Percentiles rank a stretch among this genome's conserved stretches.
Conservation (phyloP, 2,113 vertebrate genomes). For the Myodes glareolus region DNA sequence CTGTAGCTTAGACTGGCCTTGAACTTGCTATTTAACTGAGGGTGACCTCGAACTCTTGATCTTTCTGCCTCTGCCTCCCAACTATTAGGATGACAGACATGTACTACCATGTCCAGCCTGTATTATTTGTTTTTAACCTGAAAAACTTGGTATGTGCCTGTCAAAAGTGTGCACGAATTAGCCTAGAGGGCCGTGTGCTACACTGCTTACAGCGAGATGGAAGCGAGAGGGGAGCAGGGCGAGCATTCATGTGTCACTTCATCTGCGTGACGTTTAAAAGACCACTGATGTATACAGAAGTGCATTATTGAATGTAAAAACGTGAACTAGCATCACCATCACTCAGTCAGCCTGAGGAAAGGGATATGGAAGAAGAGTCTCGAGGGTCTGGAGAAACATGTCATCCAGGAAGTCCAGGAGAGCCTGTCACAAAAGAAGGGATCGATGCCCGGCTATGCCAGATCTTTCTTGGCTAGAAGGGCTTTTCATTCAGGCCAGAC, state of each 20-base stretch:
- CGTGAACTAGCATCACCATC: background rate
- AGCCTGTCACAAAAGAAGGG: background rate
- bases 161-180: background rate
- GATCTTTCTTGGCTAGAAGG: background rate
- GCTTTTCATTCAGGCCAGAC: background rate
- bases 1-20: background rate
- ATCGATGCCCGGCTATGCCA: background rate
- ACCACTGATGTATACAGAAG: background rate
- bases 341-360: background rate
- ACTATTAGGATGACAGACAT: background rate
- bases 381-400: background rate
- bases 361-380: background rate
- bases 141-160: background rate
- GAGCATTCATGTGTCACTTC: background rate
- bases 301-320: background rate
- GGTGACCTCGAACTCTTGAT: background rate
- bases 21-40: background rate
- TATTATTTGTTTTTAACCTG: background rate
- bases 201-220: background rate
- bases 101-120: background rate
- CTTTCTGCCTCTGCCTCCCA: background rate
- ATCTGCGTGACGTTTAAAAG: background rate
- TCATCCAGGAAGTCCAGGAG: background rate
- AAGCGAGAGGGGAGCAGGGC: background rate
- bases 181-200: background rate